A percentile compares a stretch with the other conserved stretches of the same genome.
These are phyloP conservation scores for Agonopterix alstromeriana DNA, from an alignment of 2,888 invertebrate genomes.

Conservation along the genomic window DNA sequence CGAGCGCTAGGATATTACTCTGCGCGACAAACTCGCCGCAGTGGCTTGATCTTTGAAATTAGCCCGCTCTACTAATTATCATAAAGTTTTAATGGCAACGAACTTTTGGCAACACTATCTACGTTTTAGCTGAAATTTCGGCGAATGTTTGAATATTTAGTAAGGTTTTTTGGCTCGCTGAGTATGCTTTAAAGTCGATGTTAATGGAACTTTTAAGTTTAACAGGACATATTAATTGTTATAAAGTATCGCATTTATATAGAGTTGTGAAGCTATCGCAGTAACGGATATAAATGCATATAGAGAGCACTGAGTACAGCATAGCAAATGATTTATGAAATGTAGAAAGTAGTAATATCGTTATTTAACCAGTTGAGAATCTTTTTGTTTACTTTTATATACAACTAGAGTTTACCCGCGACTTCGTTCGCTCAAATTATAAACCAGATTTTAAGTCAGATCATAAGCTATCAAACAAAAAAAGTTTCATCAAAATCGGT, in stretches of 20 bases:
- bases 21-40: constrained; percentile 33
- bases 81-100: constrained; percentile 52
- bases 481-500: too few relatives aligned
- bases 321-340: too few relatives aligned
- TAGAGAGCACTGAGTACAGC: too few relatives aligned
- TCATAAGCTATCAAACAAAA: too few relatives aligned
- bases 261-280: background rate
- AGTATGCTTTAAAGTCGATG: background rate
- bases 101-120: constrained; percentile 55
- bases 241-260: background rate
- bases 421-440: too few relatives aligned
- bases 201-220: background rate
- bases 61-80: constrained; percentile 54
- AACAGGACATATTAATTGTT: background rate
- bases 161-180: constrained; percentile 28
- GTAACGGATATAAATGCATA: too few relatives aligned
- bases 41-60: constrained; percentile 50
- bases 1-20: constrained; percentile 21
- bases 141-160: constrained; percentile 36
- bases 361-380: too few relatives aligned
- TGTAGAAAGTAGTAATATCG: too few relatives aligned
- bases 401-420: too few relatives aligned
- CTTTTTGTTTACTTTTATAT: too few relatives aligned
- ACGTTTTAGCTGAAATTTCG: constrained; percentile 29
- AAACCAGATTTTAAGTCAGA: too few relatives aligned